These are phyloP conservation scores for Periparus ater DNA, from an alignment of 2,797 vertebrate genomes.

Conservation along the genomic window DNA sequence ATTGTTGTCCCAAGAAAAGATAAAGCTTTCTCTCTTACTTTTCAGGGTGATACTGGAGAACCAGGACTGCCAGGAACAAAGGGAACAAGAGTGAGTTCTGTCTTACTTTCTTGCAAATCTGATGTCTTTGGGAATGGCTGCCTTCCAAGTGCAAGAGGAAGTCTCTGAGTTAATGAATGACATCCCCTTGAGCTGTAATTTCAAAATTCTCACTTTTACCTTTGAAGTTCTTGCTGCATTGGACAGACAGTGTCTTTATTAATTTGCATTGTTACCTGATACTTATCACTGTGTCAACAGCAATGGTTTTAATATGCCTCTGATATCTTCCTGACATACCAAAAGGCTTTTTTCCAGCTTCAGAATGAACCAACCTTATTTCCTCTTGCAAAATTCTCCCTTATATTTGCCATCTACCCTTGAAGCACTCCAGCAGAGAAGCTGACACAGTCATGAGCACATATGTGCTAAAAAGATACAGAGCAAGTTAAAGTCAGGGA, in stretches of 20 bases:
- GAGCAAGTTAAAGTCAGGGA: not conserved
- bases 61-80: constrained; percentile 88
- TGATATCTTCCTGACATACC: not conserved
- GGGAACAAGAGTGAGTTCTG: constrained; percentile 89
- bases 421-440: not conserved
- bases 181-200: not conserved
- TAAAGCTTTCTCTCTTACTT: not conserved
- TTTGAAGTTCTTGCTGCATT: not conserved
- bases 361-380: not conserved
- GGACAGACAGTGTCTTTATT: not conserved
- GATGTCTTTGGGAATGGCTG: not conserved
- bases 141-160: not conserved
- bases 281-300: not conserved
- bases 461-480: not conserved
- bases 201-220: not conserved
- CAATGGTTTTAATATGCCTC: not conserved
- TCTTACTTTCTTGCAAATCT: not conserved
- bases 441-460: not conserved
- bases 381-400: not conserved
- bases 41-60: constrained; percentile 87
- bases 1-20: not conserved
- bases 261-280: not conserved
- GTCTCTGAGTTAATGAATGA: not conserved
- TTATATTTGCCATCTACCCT: not conserved
- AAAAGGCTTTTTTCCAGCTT: not conserved